Evolutionary conservation across 2,888 invertebrate genomes (phyloP).

Genomic region (Ormyrus rosae): DNA sequence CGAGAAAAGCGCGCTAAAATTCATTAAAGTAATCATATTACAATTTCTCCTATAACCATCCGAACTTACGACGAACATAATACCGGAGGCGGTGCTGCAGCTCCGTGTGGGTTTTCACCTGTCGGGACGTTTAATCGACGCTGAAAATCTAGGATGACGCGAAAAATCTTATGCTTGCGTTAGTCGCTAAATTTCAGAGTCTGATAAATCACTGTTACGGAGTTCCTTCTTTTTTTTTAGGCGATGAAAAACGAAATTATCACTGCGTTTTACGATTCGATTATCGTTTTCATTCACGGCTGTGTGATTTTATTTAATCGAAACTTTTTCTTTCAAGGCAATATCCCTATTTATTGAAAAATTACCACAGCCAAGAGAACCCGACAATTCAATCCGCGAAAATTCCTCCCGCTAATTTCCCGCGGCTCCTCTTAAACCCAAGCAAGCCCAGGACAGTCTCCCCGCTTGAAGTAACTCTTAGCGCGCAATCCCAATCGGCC

Average conservation of each 20-base stretch:
- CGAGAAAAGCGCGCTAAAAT: background rate
- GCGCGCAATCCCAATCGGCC: constrained; percentile 11
- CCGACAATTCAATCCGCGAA: background rate
- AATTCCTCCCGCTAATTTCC: background rate
- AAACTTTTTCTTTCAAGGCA: too few species aligned
- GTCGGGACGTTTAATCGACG: constrained; percentile 6
- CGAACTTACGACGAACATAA: constrained; percentile 44
- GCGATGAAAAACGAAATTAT: too few species aligned
- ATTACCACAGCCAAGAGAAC: too few species aligned
- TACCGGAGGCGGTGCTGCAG: background rate
- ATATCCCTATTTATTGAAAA: too few species aligned
- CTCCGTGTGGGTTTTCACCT: constrained; percentile 31
- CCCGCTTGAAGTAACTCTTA: constrained; percentile 14
- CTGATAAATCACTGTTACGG: too few species aligned
- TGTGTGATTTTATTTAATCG: too few species aligned
- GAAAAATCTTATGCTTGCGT: too few species aligned
- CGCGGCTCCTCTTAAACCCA: background rate
- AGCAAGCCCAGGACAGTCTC: background rate
- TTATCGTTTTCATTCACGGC: too few species aligned
- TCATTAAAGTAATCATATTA: constrained; percentile 46
- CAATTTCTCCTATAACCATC: constrained; percentile 45
- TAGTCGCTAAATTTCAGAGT: too few species aligned
- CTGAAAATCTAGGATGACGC: background rate
- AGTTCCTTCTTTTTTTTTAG: too few species aligned
- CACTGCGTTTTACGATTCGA: too few species aligned